These are phyloP conservation scores for Dasysyrphus tricinctus DNA, from an alignment of 2,888 invertebrate species.

Conservation along the genomic window DNA sequence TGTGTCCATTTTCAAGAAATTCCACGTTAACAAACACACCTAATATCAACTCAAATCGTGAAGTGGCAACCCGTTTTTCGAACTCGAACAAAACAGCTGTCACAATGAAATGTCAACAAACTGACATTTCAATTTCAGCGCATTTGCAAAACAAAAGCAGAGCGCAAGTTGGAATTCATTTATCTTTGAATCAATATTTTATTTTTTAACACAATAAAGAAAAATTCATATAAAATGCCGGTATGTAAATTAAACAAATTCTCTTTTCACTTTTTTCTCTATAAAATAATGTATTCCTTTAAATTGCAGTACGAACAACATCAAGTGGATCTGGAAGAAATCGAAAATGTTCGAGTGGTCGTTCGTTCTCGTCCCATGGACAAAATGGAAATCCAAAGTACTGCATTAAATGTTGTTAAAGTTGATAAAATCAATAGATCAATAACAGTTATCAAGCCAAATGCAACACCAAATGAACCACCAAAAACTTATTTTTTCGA, in stretches of 20 bases:
- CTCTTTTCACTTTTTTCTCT: neutral
- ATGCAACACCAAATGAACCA: constrained; percentile 89
- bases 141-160: constrained; percentile 52
- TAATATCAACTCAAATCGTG: neutral
- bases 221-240: constrained; percentile 55
- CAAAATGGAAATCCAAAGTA: constrained; percentile 90
- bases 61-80: constrained; percentile 24
- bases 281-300: neutral
- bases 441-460: constrained; percentile 90
- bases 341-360: constrained; percentile 98
- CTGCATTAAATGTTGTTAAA: constrained; percentile 89
- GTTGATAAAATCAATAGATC: constrained; percentile 91
- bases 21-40: too few species aligned
- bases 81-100: constrained; percentile 51
- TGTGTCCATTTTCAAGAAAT: too few species aligned
- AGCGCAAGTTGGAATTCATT: constrained; percentile 36
- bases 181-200: constrained; percentile 58
- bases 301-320: constrained; percentile 48
- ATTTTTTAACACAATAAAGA: neutral
- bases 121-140: constrained; percentile 22
- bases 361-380: constrained; percentile 97
- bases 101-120: constrained; percentile 4
- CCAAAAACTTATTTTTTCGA: constrained; percentile 97
- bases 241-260: constrained; percentile 43
- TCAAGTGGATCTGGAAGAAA: constrained; percentile 84